Evolutionary conservation across 2,113 vertebrate genomes (phyloP).

Genomic region (Ophthalmotilapia sp.): DNA sequence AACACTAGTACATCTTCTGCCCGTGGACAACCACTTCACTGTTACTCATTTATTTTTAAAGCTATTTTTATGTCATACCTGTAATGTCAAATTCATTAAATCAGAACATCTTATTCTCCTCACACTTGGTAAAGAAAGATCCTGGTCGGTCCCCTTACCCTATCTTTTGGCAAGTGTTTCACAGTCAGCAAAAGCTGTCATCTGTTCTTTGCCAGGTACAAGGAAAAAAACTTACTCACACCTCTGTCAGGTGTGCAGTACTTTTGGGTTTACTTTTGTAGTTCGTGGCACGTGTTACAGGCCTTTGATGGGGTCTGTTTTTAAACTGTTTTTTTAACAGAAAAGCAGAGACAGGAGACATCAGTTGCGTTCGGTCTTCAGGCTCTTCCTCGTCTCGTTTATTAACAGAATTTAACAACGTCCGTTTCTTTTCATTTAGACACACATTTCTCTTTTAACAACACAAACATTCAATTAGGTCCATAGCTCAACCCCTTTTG

Average conservation of each 20-base stretch:
- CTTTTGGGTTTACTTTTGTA: background rate
- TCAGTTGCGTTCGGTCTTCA: too few relatives aligned
- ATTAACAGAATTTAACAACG: too few relatives aligned
- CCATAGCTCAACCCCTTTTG: too few relatives aligned
- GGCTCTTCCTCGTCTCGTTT: too few relatives aligned
- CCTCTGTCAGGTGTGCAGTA: background rate
- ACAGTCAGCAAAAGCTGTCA: conserved; percentile 1
- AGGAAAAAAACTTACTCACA: background rate
- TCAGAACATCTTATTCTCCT: background rate
- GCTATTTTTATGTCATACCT: background rate
- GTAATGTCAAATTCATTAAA: background rate
- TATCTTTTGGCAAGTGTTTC: background rate
- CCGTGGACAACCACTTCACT: background rate
- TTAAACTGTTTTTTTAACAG: too few relatives aligned
- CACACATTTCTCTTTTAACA: too few relatives aligned
- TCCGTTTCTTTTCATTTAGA: too few relatives aligned
- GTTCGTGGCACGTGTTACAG: background rate
- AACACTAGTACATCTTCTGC: background rate
- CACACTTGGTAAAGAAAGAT: background rate
- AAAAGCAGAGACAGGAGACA: too few relatives aligned
- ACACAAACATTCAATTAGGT: too few relatives aligned
- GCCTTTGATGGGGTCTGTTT: too few relatives aligned
- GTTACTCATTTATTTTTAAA: background rate
- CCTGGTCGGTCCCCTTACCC: background rate
- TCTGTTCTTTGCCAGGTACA: background rate